Conservation (phyloP, 2,888 invertebrate species). For the Acanthopleura granulata region DNA sequence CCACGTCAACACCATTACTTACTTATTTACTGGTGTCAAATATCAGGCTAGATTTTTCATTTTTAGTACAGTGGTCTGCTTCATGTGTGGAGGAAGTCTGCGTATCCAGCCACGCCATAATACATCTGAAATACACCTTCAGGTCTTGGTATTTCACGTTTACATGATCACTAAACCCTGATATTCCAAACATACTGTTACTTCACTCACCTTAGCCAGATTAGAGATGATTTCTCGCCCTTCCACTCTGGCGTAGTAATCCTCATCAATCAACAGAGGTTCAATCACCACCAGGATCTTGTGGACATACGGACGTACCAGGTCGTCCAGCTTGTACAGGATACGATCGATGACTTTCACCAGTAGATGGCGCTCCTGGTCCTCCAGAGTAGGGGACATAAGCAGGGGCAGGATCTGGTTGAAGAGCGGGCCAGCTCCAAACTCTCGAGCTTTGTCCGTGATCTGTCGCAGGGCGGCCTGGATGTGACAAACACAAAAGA, state of each 20-base stretch:
- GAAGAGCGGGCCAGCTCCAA: constrained; percentile 98
- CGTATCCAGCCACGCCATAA: no score
- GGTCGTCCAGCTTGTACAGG: constrained; percentile 96
- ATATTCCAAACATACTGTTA: no score
- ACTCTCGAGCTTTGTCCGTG: constrained; percentile 98
- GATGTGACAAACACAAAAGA: constrained; percentile 21
- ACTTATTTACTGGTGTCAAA: no score
- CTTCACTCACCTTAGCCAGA: constrained; percentile 85
- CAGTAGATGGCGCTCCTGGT: constrained; percentile 97
- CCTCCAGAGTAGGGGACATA: constrained; percentile 99
- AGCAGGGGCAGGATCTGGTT: constrained; percentile 98
- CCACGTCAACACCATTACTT: no score
- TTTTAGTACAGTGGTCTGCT: no score
- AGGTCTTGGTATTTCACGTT: no score
- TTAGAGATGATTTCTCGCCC: constrained; percentile 99
- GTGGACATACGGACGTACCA: constrained; percentile 99
- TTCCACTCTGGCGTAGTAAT: constrained; percentile 99
- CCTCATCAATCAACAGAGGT: constrained; percentile 98
- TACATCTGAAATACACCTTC: no score
- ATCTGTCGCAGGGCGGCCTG: constrained; percentile 91
- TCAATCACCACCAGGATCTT: constrained; percentile 99
- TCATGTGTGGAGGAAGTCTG: no score
- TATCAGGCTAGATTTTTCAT: no score
- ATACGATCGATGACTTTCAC: constrained; percentile 99
- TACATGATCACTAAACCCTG: no score